Base-by-base conservation (phyloP, 2,113 vertebrate genomes). In the Vanacampus margaritifer region DNA sequence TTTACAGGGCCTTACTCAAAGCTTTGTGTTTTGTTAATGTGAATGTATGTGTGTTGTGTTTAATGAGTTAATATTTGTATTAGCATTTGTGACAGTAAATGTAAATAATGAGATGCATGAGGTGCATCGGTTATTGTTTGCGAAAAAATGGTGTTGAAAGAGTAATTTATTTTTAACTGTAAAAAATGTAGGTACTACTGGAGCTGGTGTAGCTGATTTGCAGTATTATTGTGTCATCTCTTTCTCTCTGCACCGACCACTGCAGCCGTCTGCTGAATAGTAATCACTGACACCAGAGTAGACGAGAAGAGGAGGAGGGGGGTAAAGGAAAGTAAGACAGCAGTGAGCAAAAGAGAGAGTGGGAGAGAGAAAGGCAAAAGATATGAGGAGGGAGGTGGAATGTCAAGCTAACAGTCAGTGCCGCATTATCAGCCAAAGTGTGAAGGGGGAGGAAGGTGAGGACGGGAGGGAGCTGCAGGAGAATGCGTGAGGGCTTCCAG, bases 251-350 rank as follows among this genome's bases (percentile, higher is more conserved):
- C 90, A 90, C 90, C 93, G 89, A 93, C 90, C 90, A 90, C 91
- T 93, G 89, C 91, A 93, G 90, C 89, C 86, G 88, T 94, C 91
- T 93, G 91, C 87, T 94, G 91, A 92, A 92, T 95, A 92, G 89
- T 93, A 95, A 93, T 92, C 91, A 86, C 93, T 94, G 87, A 91
- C 91, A 89, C 86, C 71, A 77, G 80, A 81, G 79, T 63, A 80
- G 85, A 64, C 57, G 61, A 67, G 60, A 28, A 26, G 54, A 61
- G 65, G 65, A 62, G 74, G 45, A 24, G 39, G n/a, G 67, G 32
- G 73, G 14, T 45, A 51, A 60, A 36, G 69, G 48, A 41, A 45
- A 64, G 64, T 43, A 69, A 48, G 69, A 64, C 56, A 45, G 79
- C 64, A 75, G 58, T 72, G 78, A 69, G 58, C 9, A 86, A 87